Evolutionary conservation across 2,888 invertebrate species (phyloP).

Genomic region (Habroteleia sp.): DNA sequence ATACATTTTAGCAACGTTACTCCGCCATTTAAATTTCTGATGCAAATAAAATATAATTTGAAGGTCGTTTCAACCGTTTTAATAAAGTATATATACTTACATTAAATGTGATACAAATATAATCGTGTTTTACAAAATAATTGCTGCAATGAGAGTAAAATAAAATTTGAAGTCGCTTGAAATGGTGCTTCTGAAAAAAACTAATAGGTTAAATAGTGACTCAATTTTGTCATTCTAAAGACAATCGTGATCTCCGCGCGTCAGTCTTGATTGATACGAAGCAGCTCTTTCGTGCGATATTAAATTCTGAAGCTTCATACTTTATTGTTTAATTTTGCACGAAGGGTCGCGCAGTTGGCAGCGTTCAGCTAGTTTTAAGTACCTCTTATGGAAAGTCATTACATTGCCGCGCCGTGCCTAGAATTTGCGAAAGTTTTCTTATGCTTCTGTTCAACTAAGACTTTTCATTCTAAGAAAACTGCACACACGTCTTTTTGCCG

Average conservation of each 20-base stretch:
- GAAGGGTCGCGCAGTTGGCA: slow-evolving; percentile 53
- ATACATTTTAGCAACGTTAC: no score
- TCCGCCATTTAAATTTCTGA: no score
- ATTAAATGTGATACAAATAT: no score
- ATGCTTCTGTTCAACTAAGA: slow-evolving; percentile 28
- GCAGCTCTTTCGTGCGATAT: slow-evolving; percentile 51
- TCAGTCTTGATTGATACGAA: slow-evolving; percentile 55
- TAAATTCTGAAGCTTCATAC: slow-evolving; percentile 51
- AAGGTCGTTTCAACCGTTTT: no score
- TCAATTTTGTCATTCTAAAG: slow-evolving; percentile 26
- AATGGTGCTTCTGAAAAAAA: neutral
- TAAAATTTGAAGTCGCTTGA: neutral
- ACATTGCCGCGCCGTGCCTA: slow-evolving; percentile 45
- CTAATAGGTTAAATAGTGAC: slow-evolving; percentile 11
- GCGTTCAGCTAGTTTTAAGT: slow-evolving; percentile 58
- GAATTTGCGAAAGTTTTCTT: slow-evolving; percentile 52
- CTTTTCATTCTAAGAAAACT: slow-evolving; percentile 19
- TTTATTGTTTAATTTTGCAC: slow-evolving; percentile 55
- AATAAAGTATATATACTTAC: no score
- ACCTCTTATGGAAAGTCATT: slow-evolving; percentile 59
- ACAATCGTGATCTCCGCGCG: slow-evolving; percentile 32
- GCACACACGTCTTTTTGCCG: no score
- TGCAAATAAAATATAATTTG: no score
- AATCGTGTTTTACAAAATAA: no score
- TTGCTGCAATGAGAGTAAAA: neutral